Evolutionary conservation across 2,888 invertebrate genomes (phyloP).

Genomic region (Mythimna pallens): DNA sequence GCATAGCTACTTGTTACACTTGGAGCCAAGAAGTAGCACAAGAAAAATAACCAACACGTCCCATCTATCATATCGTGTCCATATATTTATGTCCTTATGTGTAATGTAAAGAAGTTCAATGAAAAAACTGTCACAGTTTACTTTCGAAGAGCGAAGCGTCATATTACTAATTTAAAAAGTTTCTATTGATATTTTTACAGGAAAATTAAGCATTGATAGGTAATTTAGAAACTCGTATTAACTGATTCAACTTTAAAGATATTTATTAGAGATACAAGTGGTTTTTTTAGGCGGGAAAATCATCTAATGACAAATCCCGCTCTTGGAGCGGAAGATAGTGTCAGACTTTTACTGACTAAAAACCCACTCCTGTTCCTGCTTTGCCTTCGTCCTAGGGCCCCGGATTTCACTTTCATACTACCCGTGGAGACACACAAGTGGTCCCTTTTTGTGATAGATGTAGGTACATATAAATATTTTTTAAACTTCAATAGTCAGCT

Average conservation of each 20-base stretch:
- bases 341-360: no score
- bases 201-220: background rate
- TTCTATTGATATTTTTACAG: background rate
- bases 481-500: no score
- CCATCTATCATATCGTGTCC: slow-evolving; percentile 37
- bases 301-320: no score
- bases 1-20: background rate
- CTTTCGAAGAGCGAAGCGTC: background rate
- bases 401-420: no score
- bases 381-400: no score
- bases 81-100: slow-evolving; percentile 19
- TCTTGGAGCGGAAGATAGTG: no score
- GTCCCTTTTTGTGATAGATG: no score
- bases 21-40: background rate
- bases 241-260: background rate
- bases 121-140: slow-evolving; percentile 33
- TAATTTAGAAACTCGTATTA: background rate
- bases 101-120: slow-evolving; percentile 30
- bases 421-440: no score
- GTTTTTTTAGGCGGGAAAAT: no score
- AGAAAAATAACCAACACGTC: slow-evolving; percentile 17
- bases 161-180: slow-evolving; percentile 3
- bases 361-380: no score
- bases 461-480: no score
- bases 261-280: no score